Conservation (phyloP, 2,797 vertebrate genomes). For the Periophthalmus magnuspinnatus region DNA sequence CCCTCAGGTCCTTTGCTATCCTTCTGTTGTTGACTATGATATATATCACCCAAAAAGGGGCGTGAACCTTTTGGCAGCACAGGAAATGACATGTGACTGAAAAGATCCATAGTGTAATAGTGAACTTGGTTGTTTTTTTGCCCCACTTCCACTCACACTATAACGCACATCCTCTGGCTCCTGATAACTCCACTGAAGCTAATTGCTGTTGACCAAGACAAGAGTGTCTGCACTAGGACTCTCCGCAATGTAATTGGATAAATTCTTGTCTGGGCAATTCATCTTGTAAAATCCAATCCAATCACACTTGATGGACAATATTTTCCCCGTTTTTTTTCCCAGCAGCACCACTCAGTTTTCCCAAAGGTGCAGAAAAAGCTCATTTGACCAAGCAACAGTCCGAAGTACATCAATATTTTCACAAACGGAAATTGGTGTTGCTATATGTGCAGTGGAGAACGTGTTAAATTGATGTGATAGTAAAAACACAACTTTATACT, state of each 20-base stretch:
- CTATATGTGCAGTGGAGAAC: constrained; percentile 41
- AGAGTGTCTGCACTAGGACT: constrained; percentile 53
- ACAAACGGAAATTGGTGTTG: constrained; percentile 48
- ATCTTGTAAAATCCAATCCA: constrained; percentile 77
- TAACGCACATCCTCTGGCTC: constrained; percentile 52
- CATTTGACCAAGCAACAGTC: constrained; percentile 57
- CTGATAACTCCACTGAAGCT: constrained; percentile 58
- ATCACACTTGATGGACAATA: constrained; percentile 71
- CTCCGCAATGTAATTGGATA: constrained; percentile 70
- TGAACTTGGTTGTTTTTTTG: neutral
- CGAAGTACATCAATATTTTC: constrained; percentile 66
- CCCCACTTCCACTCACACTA: constrained; percentile 21
- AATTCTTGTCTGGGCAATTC: constrained; percentile 72
- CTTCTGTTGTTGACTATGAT: too few species aligned
- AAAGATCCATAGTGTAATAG: neutral
- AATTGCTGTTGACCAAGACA: constrained; percentile 72
- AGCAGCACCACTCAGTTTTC: constrained; percentile 31
- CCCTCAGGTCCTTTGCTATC: too few species aligned
- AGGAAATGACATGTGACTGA: too few species aligned
- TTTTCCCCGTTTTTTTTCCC: constrained; percentile 47
- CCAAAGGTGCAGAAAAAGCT: constrained; percentile 54
- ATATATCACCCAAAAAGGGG: too few species aligned
- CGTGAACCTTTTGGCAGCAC: too few species aligned
- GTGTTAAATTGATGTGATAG: constrained; percentile 20
- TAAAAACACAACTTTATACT: constrained; percentile 29